These are phyloP conservation scores for Thyatira batis DNA, from an alignment of 2,888 invertebrate species.

Conservation along the genomic window DNA sequence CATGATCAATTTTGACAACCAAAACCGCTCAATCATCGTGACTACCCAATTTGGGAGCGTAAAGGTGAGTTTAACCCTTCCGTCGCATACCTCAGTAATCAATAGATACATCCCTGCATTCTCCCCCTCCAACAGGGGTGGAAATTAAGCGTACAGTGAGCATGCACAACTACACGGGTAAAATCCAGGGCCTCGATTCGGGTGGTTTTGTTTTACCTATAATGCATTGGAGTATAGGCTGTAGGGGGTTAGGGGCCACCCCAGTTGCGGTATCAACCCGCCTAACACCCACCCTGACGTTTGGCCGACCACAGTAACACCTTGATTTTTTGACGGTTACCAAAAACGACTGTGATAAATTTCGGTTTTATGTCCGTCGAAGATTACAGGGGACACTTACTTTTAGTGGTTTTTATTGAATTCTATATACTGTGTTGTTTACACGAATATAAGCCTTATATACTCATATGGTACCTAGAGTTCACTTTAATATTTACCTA, in stretches of 20 bases:
- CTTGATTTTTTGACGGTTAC: slow-evolving; percentile 69
- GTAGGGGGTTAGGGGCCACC: slow-evolving; percentile 33
- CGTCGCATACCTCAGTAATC: slow-evolving; percentile 46
- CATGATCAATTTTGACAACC: slow-evolving; percentile 45
- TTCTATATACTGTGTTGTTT: background rate
- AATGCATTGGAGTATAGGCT: slow-evolving; percentile 74
- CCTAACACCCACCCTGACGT: slow-evolving; percentile 34
- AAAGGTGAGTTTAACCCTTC: slow-evolving; percentile 67
- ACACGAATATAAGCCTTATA: background rate
- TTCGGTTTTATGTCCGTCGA: slow-evolving; percentile 7
- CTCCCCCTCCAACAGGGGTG: slow-evolving; percentile 39
- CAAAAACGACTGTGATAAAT: slow-evolving; percentile 32
- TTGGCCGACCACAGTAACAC: slow-evolving; percentile 49
- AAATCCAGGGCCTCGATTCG: slow-evolving; percentile 51
- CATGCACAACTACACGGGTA: slow-evolving; percentile 72
- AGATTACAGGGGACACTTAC: background rate
- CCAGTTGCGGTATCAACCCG: slow-evolving; percentile 3
- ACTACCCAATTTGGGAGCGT: slow-evolving; percentile 45
- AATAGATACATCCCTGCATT: slow-evolving; percentile 55
- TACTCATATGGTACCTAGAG: background rate
- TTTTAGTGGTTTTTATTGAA: background rate
- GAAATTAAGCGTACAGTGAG: slow-evolving; percentile 59
- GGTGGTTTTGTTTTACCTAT: slow-evolving; percentile 67
- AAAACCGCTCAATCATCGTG: slow-evolving; percentile 55
- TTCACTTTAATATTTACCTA: background rate